Conservation (phyloP, 2,888 invertebrate species). For the Clivina fossor region DNA sequence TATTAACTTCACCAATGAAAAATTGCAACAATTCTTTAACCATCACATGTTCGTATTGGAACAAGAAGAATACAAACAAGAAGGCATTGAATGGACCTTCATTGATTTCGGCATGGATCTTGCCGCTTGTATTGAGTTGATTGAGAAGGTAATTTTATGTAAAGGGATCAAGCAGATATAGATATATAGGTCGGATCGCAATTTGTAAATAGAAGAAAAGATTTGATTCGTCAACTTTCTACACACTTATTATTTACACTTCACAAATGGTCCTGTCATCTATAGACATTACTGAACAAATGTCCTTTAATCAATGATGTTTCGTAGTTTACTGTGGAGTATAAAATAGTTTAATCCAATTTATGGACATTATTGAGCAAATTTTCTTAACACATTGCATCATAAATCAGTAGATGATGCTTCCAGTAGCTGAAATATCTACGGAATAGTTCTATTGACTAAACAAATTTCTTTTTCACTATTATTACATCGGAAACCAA, state of each 20-base stretch:
- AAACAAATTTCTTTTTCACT: too few relatives aligned
- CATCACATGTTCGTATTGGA: conserved; percentile 98
- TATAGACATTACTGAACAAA: conserved; percentile 1
- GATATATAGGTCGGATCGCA: conserved; percentile 8
- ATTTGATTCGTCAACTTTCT: not conserved
- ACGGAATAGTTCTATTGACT: too few relatives aligned
- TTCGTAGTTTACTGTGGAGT: too few relatives aligned
- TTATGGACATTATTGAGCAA: too few relatives aligned
- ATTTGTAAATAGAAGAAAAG: conserved; percentile 2
- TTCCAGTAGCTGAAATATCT: too few relatives aligned
- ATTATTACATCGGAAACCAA: conserved; percentile 6
- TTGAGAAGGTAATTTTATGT: conserved; percentile 78
- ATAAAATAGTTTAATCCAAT: too few relatives aligned
- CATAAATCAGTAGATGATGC: too few relatives aligned
- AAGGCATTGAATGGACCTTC: conserved; percentile 94
- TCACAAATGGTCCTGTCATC: not conserved
- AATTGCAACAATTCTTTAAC: conserved; percentile 98
- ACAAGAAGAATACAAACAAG: conserved; percentile 94
- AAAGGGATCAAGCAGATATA: conserved; percentile 9
- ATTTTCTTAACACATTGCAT: too few relatives aligned
- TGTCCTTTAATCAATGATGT: not conserved
- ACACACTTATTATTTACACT: not conserved
- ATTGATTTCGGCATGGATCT: conserved; percentile 98
- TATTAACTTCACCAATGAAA: conserved; percentile 98
- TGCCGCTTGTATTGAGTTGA: conserved; percentile 92